Percentiles rank a stretch among this genome's conserved stretches.
Evolutionary conservation across 2,888 invertebrate genomes (phyloP).

Genomic region (Smittia sp.): DNA sequence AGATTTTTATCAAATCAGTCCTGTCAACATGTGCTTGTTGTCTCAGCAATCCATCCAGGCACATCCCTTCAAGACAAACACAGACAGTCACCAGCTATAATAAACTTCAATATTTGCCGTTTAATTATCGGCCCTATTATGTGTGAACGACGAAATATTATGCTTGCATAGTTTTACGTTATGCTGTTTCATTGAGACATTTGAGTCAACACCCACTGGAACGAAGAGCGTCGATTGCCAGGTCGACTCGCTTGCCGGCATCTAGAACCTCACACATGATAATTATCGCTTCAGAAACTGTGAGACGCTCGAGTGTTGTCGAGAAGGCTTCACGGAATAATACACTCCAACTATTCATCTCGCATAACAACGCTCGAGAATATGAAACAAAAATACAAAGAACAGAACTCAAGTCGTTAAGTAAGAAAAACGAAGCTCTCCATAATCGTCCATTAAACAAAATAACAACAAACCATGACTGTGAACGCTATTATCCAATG

Average conservation of each 20-base stretch:
- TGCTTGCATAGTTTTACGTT: constrained; percentile 13
- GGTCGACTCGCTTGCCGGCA: background rate
- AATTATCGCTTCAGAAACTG: background rate
- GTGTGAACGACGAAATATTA: background rate
- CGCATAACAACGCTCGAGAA: background rate
- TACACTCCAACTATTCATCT: background rate
- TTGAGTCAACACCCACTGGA: constrained; percentile 22
- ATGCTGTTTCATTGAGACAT: constrained; percentile 32
- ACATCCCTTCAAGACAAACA: constrained; percentile 17
- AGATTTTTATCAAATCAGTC: constrained; percentile 15
- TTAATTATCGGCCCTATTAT: constrained; percentile 32
- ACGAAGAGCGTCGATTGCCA: background rate
- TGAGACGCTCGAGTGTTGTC: background rate
- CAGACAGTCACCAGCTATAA: constrained; percentile 36
- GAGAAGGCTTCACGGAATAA: background rate
- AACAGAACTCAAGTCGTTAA: constrained; percentile 15
- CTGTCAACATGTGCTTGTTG: background rate
- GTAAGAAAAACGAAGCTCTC: constrained; percentile 13
- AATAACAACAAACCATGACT: constrained; percentile 31
- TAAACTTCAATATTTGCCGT: constrained; percentile 26
- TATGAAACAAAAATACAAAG: constrained; percentile 16
- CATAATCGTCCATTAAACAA: constrained; percentile 37
- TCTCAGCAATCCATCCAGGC: background rate
- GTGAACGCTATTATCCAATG: background rate
- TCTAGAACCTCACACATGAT: background rate